Evolutionary conservation across 1,140 invertebrate genomes (phyloP), one percentile per base, ranked within the genome.

Genomic region (Drosophila mayri): DNA sequence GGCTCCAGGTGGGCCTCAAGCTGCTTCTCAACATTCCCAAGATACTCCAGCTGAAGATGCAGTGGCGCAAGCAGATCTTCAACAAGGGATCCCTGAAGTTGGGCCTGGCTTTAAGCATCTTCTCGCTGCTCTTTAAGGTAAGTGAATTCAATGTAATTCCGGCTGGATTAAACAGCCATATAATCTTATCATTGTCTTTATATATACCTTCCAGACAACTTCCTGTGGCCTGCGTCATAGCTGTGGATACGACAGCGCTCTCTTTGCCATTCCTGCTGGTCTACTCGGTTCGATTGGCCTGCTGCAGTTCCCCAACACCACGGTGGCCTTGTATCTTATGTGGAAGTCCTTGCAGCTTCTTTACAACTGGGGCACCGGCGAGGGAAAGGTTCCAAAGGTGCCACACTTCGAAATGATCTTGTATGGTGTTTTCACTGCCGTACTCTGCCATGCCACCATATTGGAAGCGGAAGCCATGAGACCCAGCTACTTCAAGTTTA

Each of bases 401-500:
- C 95, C 95, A 44, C 94, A 94, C 66, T 95, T 95, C 43, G 93
- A 93, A 25, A 93, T 95, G 63, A 92, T 97, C 44, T 92, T 97
- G 28, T 97, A 97, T 87, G 95, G 95, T 55, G 91, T 96, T 65
- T 96, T 96, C 75, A 97, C 96, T 4, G 95, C 96, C n/a, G 83
- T 96, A 64, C 93, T 97, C 9, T 97, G 97, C 80, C 96, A 97
- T 93, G 95, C 94, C 44, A 96, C 95, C 60, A 94, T 97, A n/a
- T 73, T 97, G 52, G 97, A 97, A 92, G 96, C 97, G 10, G 94
- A 95, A 57, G 95, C 96, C 83, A 92, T 97, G 35, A 94, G 97
- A 77, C 93, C 95, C 12, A 96, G 96, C 18, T 98, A 98, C 92
- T 97, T 96, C 94, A 96, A 95, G 85, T 98, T 97, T 91, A 93